Conservation (phyloP, 2,113 vertebrate species). For the Cynopterus brachyotis region DNA sequence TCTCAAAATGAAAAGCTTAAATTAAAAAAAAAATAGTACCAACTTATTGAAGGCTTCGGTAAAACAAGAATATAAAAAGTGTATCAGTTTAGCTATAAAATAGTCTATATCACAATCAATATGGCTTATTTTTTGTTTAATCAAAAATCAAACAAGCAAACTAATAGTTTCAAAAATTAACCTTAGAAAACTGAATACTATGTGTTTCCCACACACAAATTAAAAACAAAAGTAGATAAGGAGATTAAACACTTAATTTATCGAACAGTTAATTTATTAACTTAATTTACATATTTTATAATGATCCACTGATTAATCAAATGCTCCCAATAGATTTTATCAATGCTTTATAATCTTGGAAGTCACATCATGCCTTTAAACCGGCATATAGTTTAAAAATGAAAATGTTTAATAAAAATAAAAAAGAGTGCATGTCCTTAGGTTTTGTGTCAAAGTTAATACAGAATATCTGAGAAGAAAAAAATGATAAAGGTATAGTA, state of each 20-base stretch:
- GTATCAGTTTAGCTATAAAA: background rate
- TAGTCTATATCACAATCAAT: background rate
- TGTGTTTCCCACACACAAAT: background rate
- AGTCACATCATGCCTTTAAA: background rate
- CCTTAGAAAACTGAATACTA: background rate
- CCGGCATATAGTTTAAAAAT: background rate
- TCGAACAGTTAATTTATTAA: background rate
- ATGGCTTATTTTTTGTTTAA: background rate
- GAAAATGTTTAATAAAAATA: background rate
- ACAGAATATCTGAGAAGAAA: background rate
- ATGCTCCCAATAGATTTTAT: background rate
- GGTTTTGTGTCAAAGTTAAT: background rate
- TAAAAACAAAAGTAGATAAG: background rate
- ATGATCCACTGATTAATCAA: background rate
- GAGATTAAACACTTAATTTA: background rate
- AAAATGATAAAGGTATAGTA: background rate
- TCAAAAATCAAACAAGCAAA: background rate
- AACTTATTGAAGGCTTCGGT: background rate
- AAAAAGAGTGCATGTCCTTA: background rate
- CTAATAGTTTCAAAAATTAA: background rate
- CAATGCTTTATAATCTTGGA: background rate
- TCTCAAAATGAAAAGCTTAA: constrained; percentile 15
- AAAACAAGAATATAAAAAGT: background rate
- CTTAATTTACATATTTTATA: background rate
- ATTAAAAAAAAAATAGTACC: background rate